Evolutionary conservation across 1,140 invertebrate genomes (phyloP).

Genomic region (Charaxes varanes): DNA sequence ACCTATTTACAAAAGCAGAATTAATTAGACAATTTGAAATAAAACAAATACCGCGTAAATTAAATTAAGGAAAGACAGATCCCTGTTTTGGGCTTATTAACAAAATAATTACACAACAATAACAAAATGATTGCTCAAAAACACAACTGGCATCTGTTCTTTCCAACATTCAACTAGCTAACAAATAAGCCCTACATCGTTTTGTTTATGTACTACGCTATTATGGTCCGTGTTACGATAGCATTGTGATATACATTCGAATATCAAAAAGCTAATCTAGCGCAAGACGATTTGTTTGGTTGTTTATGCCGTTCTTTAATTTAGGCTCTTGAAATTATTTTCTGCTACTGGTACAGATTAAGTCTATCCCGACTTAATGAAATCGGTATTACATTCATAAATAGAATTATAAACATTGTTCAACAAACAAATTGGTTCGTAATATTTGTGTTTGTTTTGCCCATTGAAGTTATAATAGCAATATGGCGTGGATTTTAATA

Average conservation of each 20-base stretch:
- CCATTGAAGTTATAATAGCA: too few relatives aligned
- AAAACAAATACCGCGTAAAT: too few relatives aligned
- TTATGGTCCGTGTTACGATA: conserved; percentile 12
- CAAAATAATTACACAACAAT: conserved; percentile 46
- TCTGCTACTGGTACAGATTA: conserved; percentile 39
- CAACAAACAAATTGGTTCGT: too few relatives aligned
- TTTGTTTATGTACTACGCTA: conserved; percentile 2
- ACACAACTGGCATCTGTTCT: conserved; percentile 57
- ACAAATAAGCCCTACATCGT: conserved; percentile 9
- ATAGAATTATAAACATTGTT: too few relatives aligned
- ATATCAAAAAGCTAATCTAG: background rate
- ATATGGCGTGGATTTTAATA: too few relatives aligned
- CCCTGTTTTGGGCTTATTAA: too few relatives aligned
- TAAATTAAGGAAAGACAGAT: too few relatives aligned
- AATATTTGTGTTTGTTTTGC: too few relatives aligned
- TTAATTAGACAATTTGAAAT: too few relatives aligned
- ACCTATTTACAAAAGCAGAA: too few relatives aligned
- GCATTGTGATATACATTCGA: conserved; percentile 23
- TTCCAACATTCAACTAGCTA: conserved; percentile 12
- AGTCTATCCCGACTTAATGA: conserved; percentile 49
- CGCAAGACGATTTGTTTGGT: conserved; percentile 12
- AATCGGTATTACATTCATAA: conserved; percentile 19
- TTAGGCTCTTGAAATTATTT: conserved; percentile 49
- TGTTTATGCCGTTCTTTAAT: conserved; percentile 55
- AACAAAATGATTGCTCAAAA: conserved; percentile 21